Percentiles rank a stretch among this genome's conserved stretches.
Evolutionary conservation across 2,113 vertebrate genomes (phyloP).

Genomic region (Epinephelus lanceolatus): DNA sequence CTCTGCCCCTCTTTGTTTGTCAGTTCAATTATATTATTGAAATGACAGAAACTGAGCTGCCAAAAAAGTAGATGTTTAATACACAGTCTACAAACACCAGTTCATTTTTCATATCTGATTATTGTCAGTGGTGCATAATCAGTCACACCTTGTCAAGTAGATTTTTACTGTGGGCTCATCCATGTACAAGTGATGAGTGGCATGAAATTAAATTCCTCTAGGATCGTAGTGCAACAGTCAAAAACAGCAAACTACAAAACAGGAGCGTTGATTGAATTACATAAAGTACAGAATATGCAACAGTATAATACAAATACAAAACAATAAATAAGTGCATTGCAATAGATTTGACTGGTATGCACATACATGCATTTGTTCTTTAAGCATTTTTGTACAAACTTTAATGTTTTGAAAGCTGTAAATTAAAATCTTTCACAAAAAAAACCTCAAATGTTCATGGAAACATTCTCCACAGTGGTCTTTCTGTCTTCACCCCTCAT

Average conservation of each 20-base stretch:
- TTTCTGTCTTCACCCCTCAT: slow-evolving; percentile 28
- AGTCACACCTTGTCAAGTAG: background rate
- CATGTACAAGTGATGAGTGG: background rate
- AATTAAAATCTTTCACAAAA: background rate
- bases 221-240: background rate
- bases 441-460: background rate
- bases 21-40: background rate
- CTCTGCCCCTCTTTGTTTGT: background rate
- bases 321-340: background rate
- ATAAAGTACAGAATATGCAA: background rate
- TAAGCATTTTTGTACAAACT: background rate
- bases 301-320: background rate
- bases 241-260: background rate
- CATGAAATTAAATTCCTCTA: background rate
- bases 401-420: background rate
- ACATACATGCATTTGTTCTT: background rate
- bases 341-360: background rate
- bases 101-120: background rate
- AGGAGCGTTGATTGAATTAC: background rate
- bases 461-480: background rate
- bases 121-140: background rate
- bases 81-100: background rate
- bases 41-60: background rate
- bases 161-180: background rate
- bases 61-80: background rate